phyloP scores from a whole-genome alignment of 2,113 vertebrate species.

The Sturnus vulgaris region DNA sequence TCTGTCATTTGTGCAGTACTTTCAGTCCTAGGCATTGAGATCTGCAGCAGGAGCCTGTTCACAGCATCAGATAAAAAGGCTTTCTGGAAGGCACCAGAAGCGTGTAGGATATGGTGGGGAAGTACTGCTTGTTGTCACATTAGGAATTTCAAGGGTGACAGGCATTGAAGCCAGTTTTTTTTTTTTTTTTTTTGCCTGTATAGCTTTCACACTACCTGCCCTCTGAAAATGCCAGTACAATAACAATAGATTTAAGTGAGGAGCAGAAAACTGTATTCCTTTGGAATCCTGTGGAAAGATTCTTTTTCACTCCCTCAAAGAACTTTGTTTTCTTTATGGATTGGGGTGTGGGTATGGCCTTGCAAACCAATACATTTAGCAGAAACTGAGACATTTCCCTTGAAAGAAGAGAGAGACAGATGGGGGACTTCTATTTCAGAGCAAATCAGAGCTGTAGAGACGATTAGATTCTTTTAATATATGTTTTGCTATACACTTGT shows the following conservation, averaged over 20 bases:
- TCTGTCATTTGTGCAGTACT: neutral
- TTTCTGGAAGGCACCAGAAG: slow-evolving; percentile 27
- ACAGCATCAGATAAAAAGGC: neutral
- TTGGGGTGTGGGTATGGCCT: neutral
- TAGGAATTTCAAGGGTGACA: neutral
- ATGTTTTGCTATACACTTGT: neutral
- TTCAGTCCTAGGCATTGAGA: neutral
- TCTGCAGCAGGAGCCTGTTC: neutral
- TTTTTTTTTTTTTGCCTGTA: neutral
- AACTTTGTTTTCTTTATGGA: neutral
- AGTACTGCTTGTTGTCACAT: neutral
- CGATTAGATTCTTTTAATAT: neutral
- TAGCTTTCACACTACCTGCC: neutral
- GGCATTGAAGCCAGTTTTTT: neutral
- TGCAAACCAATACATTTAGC: neutral
- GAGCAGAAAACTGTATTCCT: neutral
- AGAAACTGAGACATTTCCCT: neutral
- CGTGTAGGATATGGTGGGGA: neutral
- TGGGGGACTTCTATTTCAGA: neutral
- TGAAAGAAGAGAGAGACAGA: neutral
- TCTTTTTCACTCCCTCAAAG: slow-evolving; percentile 14
- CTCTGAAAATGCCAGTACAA: neutral
- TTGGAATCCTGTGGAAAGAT: neutral
- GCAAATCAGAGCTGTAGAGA: neutral
- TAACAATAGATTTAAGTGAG: neutral